These are phyloP conservation scores for Cosmia trapezina DNA, from an alignment of 2,888 invertebrate species.

Conservation along the genomic window DNA sequence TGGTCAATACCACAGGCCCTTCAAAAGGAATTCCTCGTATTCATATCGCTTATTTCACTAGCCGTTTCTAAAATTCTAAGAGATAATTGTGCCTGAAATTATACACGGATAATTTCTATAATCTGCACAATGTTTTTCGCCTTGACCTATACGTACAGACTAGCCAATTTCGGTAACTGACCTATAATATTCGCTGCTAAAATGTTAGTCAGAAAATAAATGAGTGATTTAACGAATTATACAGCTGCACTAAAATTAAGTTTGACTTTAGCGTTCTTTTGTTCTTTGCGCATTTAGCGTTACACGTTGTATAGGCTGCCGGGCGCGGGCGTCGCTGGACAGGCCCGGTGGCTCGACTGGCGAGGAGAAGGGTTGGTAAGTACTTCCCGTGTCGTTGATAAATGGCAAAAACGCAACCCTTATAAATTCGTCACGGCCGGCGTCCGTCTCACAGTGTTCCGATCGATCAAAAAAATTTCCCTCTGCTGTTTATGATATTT, in stretches of 20 bases:
- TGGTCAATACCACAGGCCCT: constrained; percentile 35
- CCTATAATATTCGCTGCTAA: constrained; percentile 23
- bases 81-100: constrained; percentile 34
- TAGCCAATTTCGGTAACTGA: constrained; percentile 25
- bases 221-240: constrained; percentile 8
- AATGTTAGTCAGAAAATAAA: constrained; percentile 19
- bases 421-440: too few species aligned
- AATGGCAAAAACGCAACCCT: too few species aligned
- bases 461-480: too few species aligned
- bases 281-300: too few species aligned
- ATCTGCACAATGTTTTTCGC: constrained; percentile 39
- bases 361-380: too few species aligned
- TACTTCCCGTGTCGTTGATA: too few species aligned
- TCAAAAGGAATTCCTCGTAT: constrained; percentile 48
- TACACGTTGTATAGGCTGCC: too few species aligned
- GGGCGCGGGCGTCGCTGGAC: too few species aligned
- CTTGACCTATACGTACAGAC: constrained; percentile 49
- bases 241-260: constrained; percentile 10
- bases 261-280: constrained; percentile 2
- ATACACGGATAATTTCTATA: constrained; percentile 45
- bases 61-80: constrained; percentile 32
- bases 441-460: too few species aligned
- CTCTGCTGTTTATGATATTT: too few species aligned
- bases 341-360: too few species aligned
- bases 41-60: constrained; percentile 31